Evolutionary conservation across 2,888 invertebrate genomes (phyloP).

Genomic region (Chouioia cunea): DNA sequence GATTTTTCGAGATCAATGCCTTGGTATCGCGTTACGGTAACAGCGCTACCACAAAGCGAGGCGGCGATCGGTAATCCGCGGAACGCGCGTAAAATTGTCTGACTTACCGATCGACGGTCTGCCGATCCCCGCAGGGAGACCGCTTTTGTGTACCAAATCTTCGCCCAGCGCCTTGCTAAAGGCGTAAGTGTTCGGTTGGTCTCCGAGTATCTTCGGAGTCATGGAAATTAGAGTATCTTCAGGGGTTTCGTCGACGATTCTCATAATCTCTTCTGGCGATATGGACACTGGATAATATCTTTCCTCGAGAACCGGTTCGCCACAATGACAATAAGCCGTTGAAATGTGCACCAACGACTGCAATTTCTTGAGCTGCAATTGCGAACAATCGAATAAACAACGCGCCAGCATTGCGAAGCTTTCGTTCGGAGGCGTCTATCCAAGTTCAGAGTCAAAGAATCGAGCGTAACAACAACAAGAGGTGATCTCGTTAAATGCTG

Average conservation of each 20-base stretch:
- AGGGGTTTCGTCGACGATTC: constrained; percentile 77
- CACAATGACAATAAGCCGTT: constrained; percentile 93
- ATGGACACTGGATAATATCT: constrained; percentile 77
- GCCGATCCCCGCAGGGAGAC: constrained; percentile 83
- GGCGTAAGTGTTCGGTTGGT: constrained; percentile 94
- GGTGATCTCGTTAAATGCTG: no score
- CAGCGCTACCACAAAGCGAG: no score
- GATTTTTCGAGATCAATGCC: neutral
- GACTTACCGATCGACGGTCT: constrained; percentile 90
- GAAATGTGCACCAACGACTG: constrained; percentile 85
- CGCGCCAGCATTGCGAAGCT: no score
- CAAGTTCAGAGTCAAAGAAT: no score
- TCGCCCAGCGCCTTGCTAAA: constrained; percentile 96
- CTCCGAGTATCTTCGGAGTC: constrained; percentile 79
- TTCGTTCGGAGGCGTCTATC: no score
- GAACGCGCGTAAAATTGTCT: constrained; percentile 1
- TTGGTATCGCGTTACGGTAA: neutral
- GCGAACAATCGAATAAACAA: no score
- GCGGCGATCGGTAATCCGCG: no score
- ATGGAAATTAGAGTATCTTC: constrained; percentile 75
- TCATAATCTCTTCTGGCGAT: constrained; percentile 75
- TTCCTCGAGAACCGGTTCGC: constrained; percentile 83
- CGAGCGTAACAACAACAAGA: no score
- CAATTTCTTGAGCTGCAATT: constrained; percentile 56
- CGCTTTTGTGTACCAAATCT: constrained; percentile 81